Evolutionary conservation across 2,113 vertebrate species (phyloP), one percentile per base, ranked within the genome.

Genomic region (Phyllopteryx taeniolatus): DNA sequence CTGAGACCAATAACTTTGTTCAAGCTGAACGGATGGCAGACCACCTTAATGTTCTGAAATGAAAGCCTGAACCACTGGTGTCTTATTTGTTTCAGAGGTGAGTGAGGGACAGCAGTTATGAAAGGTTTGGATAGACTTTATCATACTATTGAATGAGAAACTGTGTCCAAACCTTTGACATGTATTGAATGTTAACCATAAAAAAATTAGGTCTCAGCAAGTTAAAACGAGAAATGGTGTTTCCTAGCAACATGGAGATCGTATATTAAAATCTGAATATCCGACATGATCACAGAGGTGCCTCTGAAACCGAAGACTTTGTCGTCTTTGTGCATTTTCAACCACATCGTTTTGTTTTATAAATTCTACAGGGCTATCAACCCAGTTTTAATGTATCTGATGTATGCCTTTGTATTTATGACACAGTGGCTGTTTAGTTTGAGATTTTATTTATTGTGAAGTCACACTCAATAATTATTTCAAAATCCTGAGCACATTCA

Each of bases 401-500:
- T 69, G 8, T 11, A 56, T 14, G 43, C 31, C 6, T 35, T 61
- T 35, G 31, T 66, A 69, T 70, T 68, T 70, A 65, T 80, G 27
- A 62, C 68, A 72, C 49, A 65, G 22, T 53, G 54, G 47, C 71
- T 5, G 8, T 75, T 78, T 42, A 75, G 46, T 74, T 67, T 69
- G 46, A 62, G 56, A 11, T 79, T 91, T 91, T 89, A 90, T 90
- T 92, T 70, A 77, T 87, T 56, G 43, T 82, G 77, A 85, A 74
- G 70, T 73, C 66, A 72, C 64, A 79, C 76, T 88, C 70, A 74
- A 80, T 79, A 85, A 78, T 84, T 74, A 82, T 90, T 87, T 88
- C 65, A 90, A 88, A 91, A 86, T 90, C 92, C 92, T 93, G 91
- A 93, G 92, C 88, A 89, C 81, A 91, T 85, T 84, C 83, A 88